Evolutionary conservation across 2,888 invertebrate genomes (phyloP).

Genomic region (Branchellion lobata): DNA sequence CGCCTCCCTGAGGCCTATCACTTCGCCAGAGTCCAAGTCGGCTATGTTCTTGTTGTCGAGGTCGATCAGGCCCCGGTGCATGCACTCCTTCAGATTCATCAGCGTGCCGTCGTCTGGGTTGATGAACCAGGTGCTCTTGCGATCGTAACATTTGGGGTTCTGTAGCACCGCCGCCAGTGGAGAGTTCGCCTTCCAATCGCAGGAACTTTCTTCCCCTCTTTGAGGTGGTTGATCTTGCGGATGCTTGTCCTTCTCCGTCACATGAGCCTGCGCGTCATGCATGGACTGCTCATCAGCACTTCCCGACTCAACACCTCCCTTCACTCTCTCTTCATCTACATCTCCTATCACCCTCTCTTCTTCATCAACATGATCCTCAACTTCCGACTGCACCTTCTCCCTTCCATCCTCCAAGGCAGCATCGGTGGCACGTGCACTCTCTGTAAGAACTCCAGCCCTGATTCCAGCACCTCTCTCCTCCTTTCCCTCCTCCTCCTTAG

Average conservation of each 20-base stretch:
- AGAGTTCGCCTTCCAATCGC: neutral
- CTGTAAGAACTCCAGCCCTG: neutral
- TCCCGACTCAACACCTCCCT: neutral
- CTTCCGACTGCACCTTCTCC: neutral
- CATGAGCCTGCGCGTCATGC: neutral
- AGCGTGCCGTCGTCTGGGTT: constrained; percentile 65
- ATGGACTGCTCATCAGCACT: neutral
- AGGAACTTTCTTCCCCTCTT: neutral
- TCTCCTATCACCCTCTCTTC: neutral
- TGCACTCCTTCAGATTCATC: constrained; percentile 77
- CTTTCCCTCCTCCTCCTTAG: neutral
- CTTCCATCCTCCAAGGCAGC: neutral
- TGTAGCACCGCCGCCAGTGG: constrained; percentile 42
- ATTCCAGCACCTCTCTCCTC: neutral
- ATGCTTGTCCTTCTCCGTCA: neutral
- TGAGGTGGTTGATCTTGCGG: neutral
- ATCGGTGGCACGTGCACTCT: no score
- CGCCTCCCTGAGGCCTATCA: constrained; percentile 89
- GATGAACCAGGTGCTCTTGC: constrained; percentile 63
- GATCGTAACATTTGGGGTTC: constrained; percentile 34
- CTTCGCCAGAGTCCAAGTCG: constrained; percentile 70
- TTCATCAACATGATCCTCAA: neutral
- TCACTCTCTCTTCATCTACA: constrained; percentile 56
- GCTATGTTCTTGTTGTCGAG: constrained; percentile 63
- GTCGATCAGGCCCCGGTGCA: constrained; percentile 74